These are phyloP conservation scores for Lepus timidus DNA, from an alignment of 2,113 vertebrate genomes.

Conservation along the genomic window DNA sequence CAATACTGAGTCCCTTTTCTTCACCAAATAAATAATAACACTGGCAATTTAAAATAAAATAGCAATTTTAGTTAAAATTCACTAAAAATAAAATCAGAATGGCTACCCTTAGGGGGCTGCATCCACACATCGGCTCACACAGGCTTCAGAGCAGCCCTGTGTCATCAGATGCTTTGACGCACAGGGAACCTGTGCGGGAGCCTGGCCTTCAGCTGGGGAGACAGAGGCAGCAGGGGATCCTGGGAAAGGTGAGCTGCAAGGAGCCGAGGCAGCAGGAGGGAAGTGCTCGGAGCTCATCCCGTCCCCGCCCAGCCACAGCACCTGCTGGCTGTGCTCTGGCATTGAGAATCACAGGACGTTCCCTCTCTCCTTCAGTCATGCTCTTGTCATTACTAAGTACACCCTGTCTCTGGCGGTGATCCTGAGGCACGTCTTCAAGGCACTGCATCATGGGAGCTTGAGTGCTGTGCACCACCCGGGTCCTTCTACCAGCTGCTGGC, in stretches of 20 bases:
- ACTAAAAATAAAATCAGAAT: neutral
- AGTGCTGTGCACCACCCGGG: neutral
- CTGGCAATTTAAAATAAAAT: neutral
- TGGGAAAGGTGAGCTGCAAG: neutral
- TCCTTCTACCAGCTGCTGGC: neutral
- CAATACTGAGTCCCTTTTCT: neutral
- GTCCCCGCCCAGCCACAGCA: neutral
- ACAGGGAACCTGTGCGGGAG: neutral
- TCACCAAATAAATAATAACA: neutral
- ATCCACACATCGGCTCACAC: neutral
- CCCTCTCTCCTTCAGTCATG: neutral
- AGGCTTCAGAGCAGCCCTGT: neutral
- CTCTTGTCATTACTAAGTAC: neutral
- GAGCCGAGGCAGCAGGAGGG: neutral
- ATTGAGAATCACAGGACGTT: neutral
- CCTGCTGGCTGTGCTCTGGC: neutral
- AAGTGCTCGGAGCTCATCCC: too few species aligned
- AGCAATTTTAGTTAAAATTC: neutral
- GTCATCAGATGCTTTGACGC: neutral
- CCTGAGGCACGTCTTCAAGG: neutral
- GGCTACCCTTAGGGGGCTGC: neutral
- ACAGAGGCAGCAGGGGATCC: neutral
- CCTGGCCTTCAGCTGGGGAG: neutral
- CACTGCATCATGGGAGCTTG: neutral
- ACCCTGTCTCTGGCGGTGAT: neutral